These are phyloP conservation scores for Triplophysa tibetana DNA, from an alignment of 2,113 vertebrate genomes.

Conservation along the genomic window DNA sequence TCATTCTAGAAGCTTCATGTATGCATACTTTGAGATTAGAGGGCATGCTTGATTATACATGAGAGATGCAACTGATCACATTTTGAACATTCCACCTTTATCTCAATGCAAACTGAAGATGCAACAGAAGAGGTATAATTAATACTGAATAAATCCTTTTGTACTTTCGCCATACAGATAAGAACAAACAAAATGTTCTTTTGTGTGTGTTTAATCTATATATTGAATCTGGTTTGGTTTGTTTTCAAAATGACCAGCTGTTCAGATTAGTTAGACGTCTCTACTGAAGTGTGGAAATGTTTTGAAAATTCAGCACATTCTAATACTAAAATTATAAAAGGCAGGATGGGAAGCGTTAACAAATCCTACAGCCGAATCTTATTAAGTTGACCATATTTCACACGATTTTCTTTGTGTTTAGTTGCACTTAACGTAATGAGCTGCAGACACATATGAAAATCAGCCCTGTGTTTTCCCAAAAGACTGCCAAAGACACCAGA, in stretches of 20 bases:
- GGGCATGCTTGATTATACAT: not conserved
- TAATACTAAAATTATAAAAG: not conserved
- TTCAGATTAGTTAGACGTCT: not conserved
- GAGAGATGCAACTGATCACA: slow-evolving; percentile 1
- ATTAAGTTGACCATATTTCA: not conserved
- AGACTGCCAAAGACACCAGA: not conserved
- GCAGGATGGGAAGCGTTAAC: not conserved
- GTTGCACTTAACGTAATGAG: slow-evolving; percentile 14
- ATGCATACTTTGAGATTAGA: slow-evolving; percentile 12
- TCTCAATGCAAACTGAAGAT: not conserved
- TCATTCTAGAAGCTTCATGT: not conserved
- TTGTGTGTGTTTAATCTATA: not conserved
- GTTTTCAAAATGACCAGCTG: not conserved
- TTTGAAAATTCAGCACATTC: not conserved
- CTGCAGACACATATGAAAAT: not conserved
- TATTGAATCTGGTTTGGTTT: slow-evolving; percentile 1
- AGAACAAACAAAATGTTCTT: not conserved
- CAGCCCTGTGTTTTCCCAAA: not conserved
- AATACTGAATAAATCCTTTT: not conserved
- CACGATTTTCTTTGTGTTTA: not conserved
- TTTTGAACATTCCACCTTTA: not conserved
- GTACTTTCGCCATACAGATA: not conserved
- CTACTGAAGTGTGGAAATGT: not conserved
- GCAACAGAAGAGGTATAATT: not conserved
- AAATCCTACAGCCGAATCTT: not conserved